Evolutionary conservation across 2,888 invertebrate species (phyloP).

Genomic region (Coenonympha arcania): DNA sequence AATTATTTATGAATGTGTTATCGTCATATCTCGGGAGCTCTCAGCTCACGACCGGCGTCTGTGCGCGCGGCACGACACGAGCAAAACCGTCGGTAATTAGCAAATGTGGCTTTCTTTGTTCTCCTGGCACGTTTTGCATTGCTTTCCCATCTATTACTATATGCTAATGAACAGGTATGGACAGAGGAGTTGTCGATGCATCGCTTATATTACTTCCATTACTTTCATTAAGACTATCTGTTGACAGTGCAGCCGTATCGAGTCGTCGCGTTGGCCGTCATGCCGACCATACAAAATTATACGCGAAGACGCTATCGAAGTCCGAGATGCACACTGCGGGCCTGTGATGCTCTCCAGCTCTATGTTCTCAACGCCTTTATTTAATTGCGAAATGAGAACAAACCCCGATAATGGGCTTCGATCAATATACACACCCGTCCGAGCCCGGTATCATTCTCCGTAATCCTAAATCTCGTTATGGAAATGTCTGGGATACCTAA

Average conservation of each 20-base stretch:
- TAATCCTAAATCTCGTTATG: constrained; percentile 73
- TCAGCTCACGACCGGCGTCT: constrained; percentile 72
- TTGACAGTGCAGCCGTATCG: constrained; percentile 67
- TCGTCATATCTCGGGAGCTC: constrained; percentile 72
- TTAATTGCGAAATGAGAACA: constrained; percentile 70
- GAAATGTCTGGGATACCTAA: constrained; percentile 69
- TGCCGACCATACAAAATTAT: constrained; percentile 67
- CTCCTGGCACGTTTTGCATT: constrained; percentile 67
- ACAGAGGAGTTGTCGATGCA: constrained; percentile 57
- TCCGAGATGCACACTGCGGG: constrained; percentile 47
- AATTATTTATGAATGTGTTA: constrained; percentile 76
- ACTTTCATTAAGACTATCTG: constrained; percentile 73
- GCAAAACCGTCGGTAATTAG: constrained; percentile 70
- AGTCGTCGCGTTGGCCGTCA: constrained; percentile 68
- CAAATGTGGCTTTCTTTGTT: constrained; percentile 75
- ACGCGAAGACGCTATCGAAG: constrained; percentile 68
- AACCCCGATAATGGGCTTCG: constrained; percentile 66
- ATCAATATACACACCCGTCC: constrained; percentile 40
- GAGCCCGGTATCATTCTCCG: constrained; percentile 51
- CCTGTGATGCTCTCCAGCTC: constrained; percentile 40
- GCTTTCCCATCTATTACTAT: constrained; percentile 60
- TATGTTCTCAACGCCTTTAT: no score
- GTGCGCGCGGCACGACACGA: constrained; percentile 73
- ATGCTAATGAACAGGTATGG: constrained; percentile 49
- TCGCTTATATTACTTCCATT: constrained; percentile 72